Conservation (phyloP, 2,888 invertebrate genomes). For the Tetragonisca angustula region DNA sequence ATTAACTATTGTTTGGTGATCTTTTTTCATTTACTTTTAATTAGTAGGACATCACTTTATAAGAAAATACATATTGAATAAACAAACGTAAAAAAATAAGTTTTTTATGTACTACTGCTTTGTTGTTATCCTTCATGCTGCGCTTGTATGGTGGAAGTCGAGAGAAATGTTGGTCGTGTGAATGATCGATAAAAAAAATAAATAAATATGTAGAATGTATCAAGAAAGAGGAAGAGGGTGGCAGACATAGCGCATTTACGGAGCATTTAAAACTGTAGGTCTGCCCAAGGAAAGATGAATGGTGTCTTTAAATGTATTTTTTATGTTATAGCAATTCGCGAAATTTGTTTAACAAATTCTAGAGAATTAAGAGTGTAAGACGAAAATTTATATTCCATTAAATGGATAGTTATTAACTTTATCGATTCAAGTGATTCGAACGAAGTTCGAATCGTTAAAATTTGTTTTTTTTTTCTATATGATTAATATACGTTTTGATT, state of each 20-base stretch:
- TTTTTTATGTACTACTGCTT: constrained; percentile 69
- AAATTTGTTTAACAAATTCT: constrained; percentile 60
- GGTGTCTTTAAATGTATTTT: constrained; percentile 63
- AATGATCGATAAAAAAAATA: constrained; percentile 48
- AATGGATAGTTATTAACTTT: constrained; percentile 52
- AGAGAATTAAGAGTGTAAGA: constrained; percentile 55
- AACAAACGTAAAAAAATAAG: constrained; percentile 73
- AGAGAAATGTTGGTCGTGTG: constrained; percentile 61
- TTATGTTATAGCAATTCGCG: constrained; percentile 55
- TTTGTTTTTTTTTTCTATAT: constrained; percentile 37
- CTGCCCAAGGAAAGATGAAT: constrained; percentile 40
- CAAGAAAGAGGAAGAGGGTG: constrained; percentile 71
- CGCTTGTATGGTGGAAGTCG: constrained; percentile 60
- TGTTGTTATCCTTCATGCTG: constrained; percentile 70
- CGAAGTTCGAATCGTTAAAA: constrained; percentile 32
- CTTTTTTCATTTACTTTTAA: constrained; percentile 74
- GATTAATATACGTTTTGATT: constrained; percentile 42
- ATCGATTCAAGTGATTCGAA: constrained; percentile 23
- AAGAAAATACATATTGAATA: constrained; percentile 77
- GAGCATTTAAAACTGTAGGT: constrained; percentile 69
- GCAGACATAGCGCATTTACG: constrained; percentile 78
- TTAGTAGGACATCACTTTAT: constrained; percentile 78
- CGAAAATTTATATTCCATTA: constrained; percentile 60
- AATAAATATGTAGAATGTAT: constrained; percentile 53
- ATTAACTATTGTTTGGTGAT: constrained; percentile 77